Conservation (phyloP, 2,113 vertebrate species). For the Theristicus caerulescens region DNA sequence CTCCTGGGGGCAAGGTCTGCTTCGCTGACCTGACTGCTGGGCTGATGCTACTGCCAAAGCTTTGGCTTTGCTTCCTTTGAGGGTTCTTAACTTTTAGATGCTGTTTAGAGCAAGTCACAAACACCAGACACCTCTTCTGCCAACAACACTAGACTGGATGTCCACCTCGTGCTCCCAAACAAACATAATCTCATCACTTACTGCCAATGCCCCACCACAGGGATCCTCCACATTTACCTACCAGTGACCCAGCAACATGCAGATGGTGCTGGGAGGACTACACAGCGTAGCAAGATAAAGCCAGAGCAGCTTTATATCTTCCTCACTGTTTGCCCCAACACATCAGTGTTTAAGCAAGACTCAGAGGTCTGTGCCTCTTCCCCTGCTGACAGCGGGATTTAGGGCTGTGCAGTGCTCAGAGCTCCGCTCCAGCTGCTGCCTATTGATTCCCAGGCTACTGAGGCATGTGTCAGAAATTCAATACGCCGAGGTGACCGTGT, state of each 20-base stretch:
- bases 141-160: not conserved
- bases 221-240: not conserved
- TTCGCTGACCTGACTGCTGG: not conserved
- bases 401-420: not conserved
- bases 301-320: not conserved
- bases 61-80: not conserved
- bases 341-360: not conserved
- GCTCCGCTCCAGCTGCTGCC: not conserved
- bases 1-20: not conserved
- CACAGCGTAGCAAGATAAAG: not conserved
- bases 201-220: not conserved
- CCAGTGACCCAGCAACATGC: not conserved
- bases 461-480: slow-evolving; percentile 5
- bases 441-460: not conserved
- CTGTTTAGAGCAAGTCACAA: not conserved
- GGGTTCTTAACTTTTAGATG: not conserved
- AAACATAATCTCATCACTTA: not conserved
- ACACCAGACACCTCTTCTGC: not conserved
- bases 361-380: not conserved
- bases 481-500: not conserved
- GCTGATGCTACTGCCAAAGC: not conserved
- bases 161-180: not conserved
- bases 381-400: not conserved
- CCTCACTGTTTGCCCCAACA: not conserved
- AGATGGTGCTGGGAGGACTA: not conserved